These are phyloP conservation scores for Alcedo atthis DNA, from an alignment of 2,797 vertebrate genomes.

Conservation along the genomic window DNA sequence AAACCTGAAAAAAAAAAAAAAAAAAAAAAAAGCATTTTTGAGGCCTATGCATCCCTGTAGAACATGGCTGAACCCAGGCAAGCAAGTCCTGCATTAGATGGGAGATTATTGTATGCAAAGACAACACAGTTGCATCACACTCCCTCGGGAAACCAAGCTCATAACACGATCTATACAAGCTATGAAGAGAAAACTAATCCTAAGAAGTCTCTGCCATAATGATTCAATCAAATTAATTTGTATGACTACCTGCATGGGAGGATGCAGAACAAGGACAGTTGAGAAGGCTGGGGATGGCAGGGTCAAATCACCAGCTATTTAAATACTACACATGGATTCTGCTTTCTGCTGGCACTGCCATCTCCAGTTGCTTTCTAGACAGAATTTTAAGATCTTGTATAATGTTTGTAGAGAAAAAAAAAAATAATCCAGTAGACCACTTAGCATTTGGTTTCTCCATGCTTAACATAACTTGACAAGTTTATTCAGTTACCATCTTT, in stretches of 20 bases:
- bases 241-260: background rate
- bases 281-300: background rate
- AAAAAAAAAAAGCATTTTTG: background rate
- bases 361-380: background rate
- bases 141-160: background rate
- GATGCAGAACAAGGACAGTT: background rate
- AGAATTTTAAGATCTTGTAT: background rate
- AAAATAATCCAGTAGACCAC: background rate
- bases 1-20: background rate
- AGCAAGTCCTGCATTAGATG: accelerated
- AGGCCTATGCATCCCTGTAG: background rate
- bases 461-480: background rate
- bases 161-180: background rate
- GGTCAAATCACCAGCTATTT: background rate
- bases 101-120: background rate
- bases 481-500: background rate
- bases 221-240: background rate
- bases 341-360: background rate
- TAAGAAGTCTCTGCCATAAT: background rate
- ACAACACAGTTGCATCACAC: background rate
- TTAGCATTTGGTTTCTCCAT: background rate
- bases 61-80: background rate
- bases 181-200: background rate
- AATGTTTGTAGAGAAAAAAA: background rate
- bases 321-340: background rate